Evolutionary conservation across 2,113 vertebrate genomes (phyloP).

Genomic region (Dromiciops gliroides): DNA sequence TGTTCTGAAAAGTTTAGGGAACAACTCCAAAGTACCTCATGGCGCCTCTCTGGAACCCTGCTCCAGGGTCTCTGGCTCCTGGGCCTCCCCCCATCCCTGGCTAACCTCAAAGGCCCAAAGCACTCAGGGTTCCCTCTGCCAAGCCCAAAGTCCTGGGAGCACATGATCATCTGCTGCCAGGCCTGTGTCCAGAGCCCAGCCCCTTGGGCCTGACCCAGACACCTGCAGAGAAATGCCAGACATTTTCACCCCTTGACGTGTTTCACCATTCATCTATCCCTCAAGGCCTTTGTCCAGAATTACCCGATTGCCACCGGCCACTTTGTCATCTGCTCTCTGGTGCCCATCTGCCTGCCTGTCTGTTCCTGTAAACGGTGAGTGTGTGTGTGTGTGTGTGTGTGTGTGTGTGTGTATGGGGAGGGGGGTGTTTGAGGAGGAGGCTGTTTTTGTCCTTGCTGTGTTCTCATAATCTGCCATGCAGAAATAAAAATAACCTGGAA

Average conservation of each 20-base stretch:
- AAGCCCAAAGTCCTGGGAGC: not conserved
- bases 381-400: not conserved
- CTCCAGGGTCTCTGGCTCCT: not conserved
- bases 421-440: not conserved
- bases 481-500: slow-evolving; percentile 62
- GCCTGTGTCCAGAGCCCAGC: not conserved
- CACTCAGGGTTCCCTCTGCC: rapidly evolving
- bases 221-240: not conserved
- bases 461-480: slow-evolving; percentile 46
- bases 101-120: not conserved
- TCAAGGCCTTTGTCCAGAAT: not conserved
- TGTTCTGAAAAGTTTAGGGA: not conserved
- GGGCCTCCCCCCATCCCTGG: not conserved
- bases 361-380: not conserved
- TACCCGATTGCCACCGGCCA: no score
- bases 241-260: not conserved
- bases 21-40: not conserved
- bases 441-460: not conserved
- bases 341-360: not conserved
- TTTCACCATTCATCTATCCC: not conserved
- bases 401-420: no score
- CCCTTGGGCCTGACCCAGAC: no score
- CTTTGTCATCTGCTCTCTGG: not conserved
- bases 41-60: not conserved
- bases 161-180: not conserved